These are phyloP conservation scores for Thymallus thymallus DNA, from an alignment of 2,113 vertebrate genomes.

Conservation along the genomic window DNA sequence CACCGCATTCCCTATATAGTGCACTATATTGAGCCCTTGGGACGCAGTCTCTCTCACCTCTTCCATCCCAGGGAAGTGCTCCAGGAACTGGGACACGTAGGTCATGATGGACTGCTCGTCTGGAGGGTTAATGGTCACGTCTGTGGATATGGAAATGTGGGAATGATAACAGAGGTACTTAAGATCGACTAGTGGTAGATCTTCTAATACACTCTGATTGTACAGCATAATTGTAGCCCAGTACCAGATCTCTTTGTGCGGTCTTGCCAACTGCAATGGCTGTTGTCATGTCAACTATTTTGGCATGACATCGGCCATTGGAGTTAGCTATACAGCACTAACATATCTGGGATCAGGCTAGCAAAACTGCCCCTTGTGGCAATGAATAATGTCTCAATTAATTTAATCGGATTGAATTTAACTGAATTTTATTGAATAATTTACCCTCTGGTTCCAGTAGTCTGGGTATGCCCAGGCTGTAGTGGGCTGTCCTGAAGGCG, in stretches of 20 bases:
- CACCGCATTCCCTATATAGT: no score
- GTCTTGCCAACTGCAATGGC: no score
- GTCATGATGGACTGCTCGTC: slow-evolving; percentile 90
- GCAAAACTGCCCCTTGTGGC: background rate
- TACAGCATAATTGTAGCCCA: no score
- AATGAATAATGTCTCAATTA: background rate
- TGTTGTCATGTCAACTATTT: no score
- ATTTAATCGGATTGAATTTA: background rate
- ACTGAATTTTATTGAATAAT: background rate
- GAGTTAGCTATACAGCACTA: no score
- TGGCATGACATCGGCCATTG: no score
- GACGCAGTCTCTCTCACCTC: slow-evolving; percentile 63
- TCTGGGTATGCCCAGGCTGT: slow-evolving; percentile 78
- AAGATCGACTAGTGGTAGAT: no score
- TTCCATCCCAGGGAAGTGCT: slow-evolving; percentile 75
- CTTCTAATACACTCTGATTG: no score
- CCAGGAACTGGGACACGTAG: slow-evolving; percentile 86
- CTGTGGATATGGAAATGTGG: slow-evolving; percentile 55
- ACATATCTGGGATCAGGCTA: no score
- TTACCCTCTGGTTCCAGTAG: slow-evolving; percentile 90
- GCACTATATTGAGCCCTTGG: no score
- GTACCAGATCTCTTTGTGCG: no score
- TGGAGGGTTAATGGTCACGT: slow-evolving; percentile 79
- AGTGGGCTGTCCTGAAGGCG: slow-evolving; percentile 81
- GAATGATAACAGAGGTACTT: background rate